Evolutionary conservation across 2,888 invertebrate species (phyloP), one percentile per base, ranked within the genome.

Genomic region (Ennomos quercinarius): DNA sequence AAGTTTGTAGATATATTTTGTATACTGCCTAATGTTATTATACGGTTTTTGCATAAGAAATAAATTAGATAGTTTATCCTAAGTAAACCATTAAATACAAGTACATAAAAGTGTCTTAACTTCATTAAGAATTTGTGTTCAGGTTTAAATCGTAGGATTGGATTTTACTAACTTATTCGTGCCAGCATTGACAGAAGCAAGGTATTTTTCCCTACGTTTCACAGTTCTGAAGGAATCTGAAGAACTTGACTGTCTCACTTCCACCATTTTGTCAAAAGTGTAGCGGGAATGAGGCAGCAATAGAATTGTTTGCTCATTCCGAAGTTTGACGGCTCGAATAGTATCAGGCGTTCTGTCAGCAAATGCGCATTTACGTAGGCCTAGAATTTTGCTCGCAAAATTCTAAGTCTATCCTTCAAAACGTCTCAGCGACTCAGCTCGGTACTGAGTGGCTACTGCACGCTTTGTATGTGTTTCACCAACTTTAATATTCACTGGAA

Each of bases 371-470:
- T 42, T 48, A 48, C 50, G 59, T 61, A 70, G 73, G 42, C 64
- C 63, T 57, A 48, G 35, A 54, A 61, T 64, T 68, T 68, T 64
- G 61, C 47, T 57, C 43, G 44, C 50, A 61, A 66, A 66, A 64
- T 53, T 54, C 17, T 63, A 8, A 60, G 47, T 52, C 47, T 52
- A 60, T 62, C 57, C 64, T 64, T 68, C 79, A 82, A 84, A 81
- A 83, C 90, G 91, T 91, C 90, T 86, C 77, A 81, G 87, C 83
- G 80, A 81, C 91, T 91, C 91, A 89, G 91, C 89, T 36, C 61
- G 69, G 59, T 66, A 71, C 91, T 89, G 91, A 91, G 90, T 83
- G 81, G 86, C 83, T 82, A 77, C 73, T 86, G 91, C 89, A 91
- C 91, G 91, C 87, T 89, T 85, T 87, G 81, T 48, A 10, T 37